Evolutionary conservation across 2,797 vertebrate species (phyloP).

Genomic region (Chanos chanos): DNA sequence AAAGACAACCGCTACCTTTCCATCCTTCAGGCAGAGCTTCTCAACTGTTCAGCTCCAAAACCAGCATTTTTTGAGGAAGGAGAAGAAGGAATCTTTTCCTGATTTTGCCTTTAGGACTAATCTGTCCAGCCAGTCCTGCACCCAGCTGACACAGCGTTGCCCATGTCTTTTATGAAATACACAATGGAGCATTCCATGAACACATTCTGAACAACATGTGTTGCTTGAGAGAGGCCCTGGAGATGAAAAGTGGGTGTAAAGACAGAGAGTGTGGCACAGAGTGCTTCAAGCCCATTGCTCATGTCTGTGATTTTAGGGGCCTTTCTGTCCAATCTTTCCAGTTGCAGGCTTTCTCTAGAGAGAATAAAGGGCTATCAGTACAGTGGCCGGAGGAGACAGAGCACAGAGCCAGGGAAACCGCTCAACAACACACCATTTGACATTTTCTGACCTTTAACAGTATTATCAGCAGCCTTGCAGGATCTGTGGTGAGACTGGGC

Average conservation of each 20-base stretch:
- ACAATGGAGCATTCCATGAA: neutral
- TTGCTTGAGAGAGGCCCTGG: neutral
- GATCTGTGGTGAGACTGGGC: conserved; percentile 9
- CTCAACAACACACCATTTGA: conserved; percentile 43
- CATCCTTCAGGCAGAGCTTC: no score
- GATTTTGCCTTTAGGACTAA: conserved; percentile 21
- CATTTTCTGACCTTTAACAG: conserved; percentile 66
- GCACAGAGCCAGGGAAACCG: conserved; percentile 24
- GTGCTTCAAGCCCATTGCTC: neutral
- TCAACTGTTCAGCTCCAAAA: no score
- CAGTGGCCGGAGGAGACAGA: neutral
- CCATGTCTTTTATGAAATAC: neutral
- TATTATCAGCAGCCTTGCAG: conserved; percentile 51
- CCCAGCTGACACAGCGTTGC: neutral
- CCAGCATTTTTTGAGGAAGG: no score
- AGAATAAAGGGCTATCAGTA: conserved; percentile 15
- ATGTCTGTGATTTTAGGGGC: neutral
- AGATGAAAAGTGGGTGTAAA: neutral
- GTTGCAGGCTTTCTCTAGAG: neutral
- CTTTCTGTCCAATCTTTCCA: conserved; percentile 4
- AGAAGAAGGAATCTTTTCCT: neutral
- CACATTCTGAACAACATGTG: neutral
- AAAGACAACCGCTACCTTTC: no score
- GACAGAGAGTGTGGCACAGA: no score
- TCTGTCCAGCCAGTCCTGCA: no score